Evolutionary conservation across 2,888 invertebrate species (phyloP).

Genomic region (Polymixis lichenea): DNA sequence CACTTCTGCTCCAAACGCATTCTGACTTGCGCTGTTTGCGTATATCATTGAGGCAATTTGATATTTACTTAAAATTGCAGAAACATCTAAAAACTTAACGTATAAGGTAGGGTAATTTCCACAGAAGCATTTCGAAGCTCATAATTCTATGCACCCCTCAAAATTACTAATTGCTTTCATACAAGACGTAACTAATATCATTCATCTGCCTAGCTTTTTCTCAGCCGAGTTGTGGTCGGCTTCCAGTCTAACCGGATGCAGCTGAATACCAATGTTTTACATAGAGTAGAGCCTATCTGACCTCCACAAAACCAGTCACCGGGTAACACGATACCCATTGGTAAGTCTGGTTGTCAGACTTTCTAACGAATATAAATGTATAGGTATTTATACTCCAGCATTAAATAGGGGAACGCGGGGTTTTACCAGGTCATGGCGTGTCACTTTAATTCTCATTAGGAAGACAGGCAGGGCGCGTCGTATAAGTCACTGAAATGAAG

Average conservation of each 20-base stretch:
- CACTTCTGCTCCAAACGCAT: neutral
- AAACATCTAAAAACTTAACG: neutral
- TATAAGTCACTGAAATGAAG: slow-evolving; percentile 26
- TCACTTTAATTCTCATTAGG: slow-evolving; percentile 40
- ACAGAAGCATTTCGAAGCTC: neutral
- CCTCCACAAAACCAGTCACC: too few species aligned
- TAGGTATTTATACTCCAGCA: neutral
- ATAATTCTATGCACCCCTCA: neutral
- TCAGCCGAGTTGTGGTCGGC: too few species aligned
- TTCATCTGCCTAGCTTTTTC: too few species aligned
- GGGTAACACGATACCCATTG: too few species aligned
- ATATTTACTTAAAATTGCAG: neutral
- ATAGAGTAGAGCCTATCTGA: too few species aligned
- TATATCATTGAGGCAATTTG: neutral
- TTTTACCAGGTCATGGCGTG: slow-evolving; percentile 44
- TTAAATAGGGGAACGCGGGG: slow-evolving; percentile 2
- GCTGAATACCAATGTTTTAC: too few species aligned
- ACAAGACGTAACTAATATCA: neutral
- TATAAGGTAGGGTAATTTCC: neutral
- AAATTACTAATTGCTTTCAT: neutral
- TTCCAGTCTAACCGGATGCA: too few species aligned
- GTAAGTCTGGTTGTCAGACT: too few species aligned
- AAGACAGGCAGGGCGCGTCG: slow-evolving; percentile 43
- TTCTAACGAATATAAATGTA: neutral
- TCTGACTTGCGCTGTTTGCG: neutral